Conservation (phyloP, 2,888 invertebrate species). For the Hirtodrosophila cameraria region DNA sequence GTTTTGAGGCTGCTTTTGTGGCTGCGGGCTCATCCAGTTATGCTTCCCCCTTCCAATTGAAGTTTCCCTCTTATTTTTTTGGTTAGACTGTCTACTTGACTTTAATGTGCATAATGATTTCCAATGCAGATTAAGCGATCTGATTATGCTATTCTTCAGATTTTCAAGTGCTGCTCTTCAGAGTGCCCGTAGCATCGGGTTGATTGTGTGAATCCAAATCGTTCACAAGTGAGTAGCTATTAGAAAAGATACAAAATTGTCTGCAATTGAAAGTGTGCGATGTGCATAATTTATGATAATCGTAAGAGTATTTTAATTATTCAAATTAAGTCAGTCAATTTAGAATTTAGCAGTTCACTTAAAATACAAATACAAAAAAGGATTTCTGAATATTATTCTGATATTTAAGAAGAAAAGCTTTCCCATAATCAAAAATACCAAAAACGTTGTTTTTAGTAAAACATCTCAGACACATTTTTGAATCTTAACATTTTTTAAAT, state of each 20-base stretch:
- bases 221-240: slow-evolving; percentile 31
- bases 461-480: too few species aligned
- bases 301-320: too few species aligned
- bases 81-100: slow-evolving; percentile 54
- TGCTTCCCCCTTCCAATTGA: slow-evolving; percentile 24
- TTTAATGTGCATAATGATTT: slow-evolving; percentile 73
- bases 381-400: too few species aligned
- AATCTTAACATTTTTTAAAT: too few species aligned
- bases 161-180: slow-evolving; percentile 44
- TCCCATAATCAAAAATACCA: too few species aligned
- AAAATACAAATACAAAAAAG: too few species aligned
- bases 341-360: too few species aligned
- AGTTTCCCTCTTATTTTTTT: slow-evolving; percentile 23
- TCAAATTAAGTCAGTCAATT: too few species aligned
- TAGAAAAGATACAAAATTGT: not conserved
- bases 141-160: slow-evolving; percentile 63
- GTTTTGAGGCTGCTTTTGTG: slow-evolving; percentile 25
- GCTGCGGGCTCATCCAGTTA: slow-evolving; percentile 23
- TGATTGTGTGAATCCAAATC: slow-evolving; percentile 24
- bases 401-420: too few species aligned
- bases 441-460: too few species aligned
- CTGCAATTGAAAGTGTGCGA: too few species aligned
- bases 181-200: slow-evolving; percentile 17
- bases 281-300: too few species aligned
- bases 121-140: slow-evolving; percentile 78